Evolutionary conservation across 2,888 invertebrate genomes (phyloP), one percentile per base, ranked within the genome.

Genomic region (Tenthredo mesomela): DNA sequence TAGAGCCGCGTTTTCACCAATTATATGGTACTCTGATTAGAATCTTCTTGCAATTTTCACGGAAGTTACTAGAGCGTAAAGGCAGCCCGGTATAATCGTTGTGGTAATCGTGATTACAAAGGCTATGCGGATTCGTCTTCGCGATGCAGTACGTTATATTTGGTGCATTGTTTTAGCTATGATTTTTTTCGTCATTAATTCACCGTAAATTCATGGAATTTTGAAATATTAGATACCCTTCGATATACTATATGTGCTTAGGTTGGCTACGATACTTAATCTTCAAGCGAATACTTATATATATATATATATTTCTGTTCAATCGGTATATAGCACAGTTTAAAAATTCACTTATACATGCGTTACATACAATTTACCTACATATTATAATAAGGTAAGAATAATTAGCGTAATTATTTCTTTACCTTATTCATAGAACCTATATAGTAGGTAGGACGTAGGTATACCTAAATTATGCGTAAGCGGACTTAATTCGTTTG

Each of bases 11-110:
- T 80, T 40, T 40, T 61, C 58, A 37, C 82, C 82, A 50, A 82
- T 82, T 82, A 82, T 67, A 82, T 50, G 70, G 47, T 82, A n/a
- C 67, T 70, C 82, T 65, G 82, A 82, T 70, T 82, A 70, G 70
- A 70, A 82, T 47, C 61, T 40, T 50, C 61, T 58, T 61, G 40
- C 47, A 67, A 61, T 82, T 70, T 82, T 70, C 82, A 67, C 82
- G 82, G 82, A 70, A 82, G n/a, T 67, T 67, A 82, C 70, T 58
- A 50, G 67, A 82, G 82, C 82, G 70, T 82, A 50, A 82, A 47
- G 33, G 21, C 37, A 61, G 80, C 61, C 61, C 29, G 2, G 61
- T n/a, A 70, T 82, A 67, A 67, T 82, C 67, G 82, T 12, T 40
- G 33, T 33, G 29, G 67, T 67, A 82, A 82, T 82, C 82, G 61